Evolutionary conservation across 1,140 invertebrate species (phyloP), one percentile per base, ranked within the genome.

Genomic region (Caenorhabditis inopinata): DNA sequence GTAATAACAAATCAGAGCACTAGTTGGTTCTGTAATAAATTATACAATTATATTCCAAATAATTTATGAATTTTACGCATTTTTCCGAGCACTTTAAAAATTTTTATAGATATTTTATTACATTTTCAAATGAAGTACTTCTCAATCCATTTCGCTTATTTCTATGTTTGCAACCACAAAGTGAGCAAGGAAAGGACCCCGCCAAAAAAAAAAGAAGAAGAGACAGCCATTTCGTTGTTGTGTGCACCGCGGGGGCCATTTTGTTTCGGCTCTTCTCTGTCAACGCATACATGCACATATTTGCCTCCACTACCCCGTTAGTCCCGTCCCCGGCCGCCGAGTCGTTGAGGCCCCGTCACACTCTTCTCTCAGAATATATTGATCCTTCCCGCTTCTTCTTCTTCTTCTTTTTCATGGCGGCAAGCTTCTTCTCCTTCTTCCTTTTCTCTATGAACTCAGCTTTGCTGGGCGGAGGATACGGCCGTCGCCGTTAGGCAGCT

Each of bases 291-390:
- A 68, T 38, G 21, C 58, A 35, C 32, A 68, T 38, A 38, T 38
- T 68, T 68, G 5, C 32, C n/a, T n/a, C n/a, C 58, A 18, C 58
- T 32, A 68, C 58, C 58, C 58, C 58, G 58, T 25, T 11, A 68
- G 58, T 68, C 58, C 58, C 58, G 32, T 68, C 58, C 32, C 32
- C 53, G 53, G 23, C 53, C 53, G 53, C 58, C 58, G 58, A 68
- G 58, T 68, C 58, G 58, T 68, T 42, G 32, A 68, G 25, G 58
- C 7, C 32, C 32, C 32, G 58, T 23, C 32, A 68, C 58, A 29
- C 58, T 68, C 51, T 58, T 58, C 27, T 68, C 58, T 68, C 58
- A 38, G 58, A 68, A 68, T 68, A 68, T 68, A 68, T 68, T 68
- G 58, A 68, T 68, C 27, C 58, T 42, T 38, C 58, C 27, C 27